Percentiles rank a stretch among this genome's conserved stretches.
These are phyloP conservation scores for Stichopus chloronotus DNA, from an alignment of 35 echinoderm and acorn worm species.

Conservation along the genomic window DNA sequence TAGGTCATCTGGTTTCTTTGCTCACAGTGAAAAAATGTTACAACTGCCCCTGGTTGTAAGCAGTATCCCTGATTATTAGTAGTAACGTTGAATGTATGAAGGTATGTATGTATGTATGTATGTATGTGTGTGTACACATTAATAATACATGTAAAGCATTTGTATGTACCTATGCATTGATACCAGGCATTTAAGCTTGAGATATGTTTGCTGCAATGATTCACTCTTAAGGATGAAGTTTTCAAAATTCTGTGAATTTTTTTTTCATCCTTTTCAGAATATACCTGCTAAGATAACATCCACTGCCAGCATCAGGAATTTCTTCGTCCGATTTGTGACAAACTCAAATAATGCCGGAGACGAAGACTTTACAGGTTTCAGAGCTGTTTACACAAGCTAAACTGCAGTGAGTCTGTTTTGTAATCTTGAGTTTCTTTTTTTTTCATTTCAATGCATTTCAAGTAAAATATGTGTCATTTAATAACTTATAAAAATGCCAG, in stretches of 20 bases:
- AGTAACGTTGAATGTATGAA: background rate
- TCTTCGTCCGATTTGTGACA: slow-evolving; percentile 73
- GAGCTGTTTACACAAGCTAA: slow-evolving; percentile 64
- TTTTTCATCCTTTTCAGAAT: slow-evolving; percentile 47
- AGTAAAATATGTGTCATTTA: too few species aligned
- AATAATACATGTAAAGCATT: background rate
- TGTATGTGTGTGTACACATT: background rate
- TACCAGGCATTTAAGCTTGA: background rate
- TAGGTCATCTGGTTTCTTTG: too few species aligned
- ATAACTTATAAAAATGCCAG: too few species aligned
- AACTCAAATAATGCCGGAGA: slow-evolving; percentile 51
- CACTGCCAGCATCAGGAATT: background rate
- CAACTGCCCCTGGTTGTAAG: too few species aligned
- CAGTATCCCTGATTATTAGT: too few species aligned
- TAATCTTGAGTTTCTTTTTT: too few species aligned
- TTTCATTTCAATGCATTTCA: too few species aligned
- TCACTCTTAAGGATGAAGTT: too few species aligned
- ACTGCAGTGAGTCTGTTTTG: background rate
- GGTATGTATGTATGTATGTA: too few species aligned
- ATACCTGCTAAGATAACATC: slow-evolving; percentile 64
- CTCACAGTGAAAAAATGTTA: too few species aligned
- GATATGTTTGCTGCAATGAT: background rate
- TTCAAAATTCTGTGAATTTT: background rate
- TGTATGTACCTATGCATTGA: background rate
- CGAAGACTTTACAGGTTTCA: slow-evolving; percentile 57